Percentiles rank a stretch among this genome's conserved stretches.
These are phyloP conservation scores for Plebejus argus DNA, from an alignment of 2,888 invertebrate genomes.

Conservation along the genomic window DNA sequence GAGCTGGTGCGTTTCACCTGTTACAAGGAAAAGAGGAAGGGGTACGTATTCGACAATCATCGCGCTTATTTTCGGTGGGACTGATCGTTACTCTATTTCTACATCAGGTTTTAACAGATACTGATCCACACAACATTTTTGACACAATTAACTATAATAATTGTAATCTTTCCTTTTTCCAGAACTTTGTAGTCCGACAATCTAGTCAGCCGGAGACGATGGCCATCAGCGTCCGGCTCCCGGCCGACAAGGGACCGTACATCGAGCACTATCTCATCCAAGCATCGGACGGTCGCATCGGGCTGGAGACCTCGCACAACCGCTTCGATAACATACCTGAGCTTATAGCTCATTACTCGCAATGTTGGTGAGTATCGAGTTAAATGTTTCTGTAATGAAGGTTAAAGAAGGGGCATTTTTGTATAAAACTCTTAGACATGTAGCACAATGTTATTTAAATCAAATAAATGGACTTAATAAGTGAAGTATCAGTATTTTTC, in stretches of 20 bases:
- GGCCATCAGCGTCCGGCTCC: conserved; percentile 95
- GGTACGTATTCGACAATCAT: conserved; percentile 75
- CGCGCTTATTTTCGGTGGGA: too few species aligned
- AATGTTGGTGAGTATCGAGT: conserved; percentile 86
- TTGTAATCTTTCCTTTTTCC: conserved; percentile 49
- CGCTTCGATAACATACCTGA: conserved; percentile 96
- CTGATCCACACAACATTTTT: too few species aligned
- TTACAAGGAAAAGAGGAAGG: conserved; percentile 96
- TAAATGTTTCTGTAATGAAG: neutral
- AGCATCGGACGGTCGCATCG: conserved; percentile 88
- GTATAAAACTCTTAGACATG: neutral
- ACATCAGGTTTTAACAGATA: too few species aligned
- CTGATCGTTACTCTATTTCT: too few species aligned
- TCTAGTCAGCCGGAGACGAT: conserved; percentile 96
- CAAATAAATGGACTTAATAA: neutral
- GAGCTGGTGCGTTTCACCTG: conserved; percentile 96
- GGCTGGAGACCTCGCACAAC: conserved; percentile 96
- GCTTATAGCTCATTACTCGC: conserved; percentile 95
- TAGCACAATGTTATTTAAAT: too few species aligned
- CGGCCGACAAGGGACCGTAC: conserved; percentile 92
- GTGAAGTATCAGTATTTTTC: too few species aligned
- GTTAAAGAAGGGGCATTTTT: neutral
- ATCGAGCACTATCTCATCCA: conserved; percentile 98
- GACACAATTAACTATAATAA: neutral
- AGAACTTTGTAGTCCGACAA: conserved; percentile 97